Base-by-base conservation (phyloP, 1,140 invertebrate genomes). In the Stegodyphus dumicola region DNA sequence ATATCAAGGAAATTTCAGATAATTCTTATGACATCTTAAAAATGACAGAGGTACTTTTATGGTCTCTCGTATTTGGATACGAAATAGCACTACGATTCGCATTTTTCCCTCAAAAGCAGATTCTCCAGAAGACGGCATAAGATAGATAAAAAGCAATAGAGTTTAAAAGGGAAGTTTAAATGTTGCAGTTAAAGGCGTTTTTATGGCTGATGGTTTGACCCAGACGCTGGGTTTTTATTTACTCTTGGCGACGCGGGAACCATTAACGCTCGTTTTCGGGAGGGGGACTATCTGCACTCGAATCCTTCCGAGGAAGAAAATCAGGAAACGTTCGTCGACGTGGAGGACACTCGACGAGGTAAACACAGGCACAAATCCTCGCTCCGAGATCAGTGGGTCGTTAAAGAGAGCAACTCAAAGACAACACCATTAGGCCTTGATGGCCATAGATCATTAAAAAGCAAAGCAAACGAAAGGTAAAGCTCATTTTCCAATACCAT, bases 161-260 rank as follows among this genome's bases (percentile, higher is more conserved):
- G 51, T 54, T 81, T 73, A 71, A 81, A 65, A 73, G 71, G 70
- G 51, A 70, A 54, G 49, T 53, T 83, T 75, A 83, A 83, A 75
- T 17, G 49, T 33, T 7, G 73, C 70, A 52, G 73, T 74, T 83
- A 75, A 83, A 75, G 15, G 53, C 69, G 54, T 75, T 83, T 83
- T 83, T 83, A 83, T 52, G 80, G 75, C 80, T 66, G 54, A 60
- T 83, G 80, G 60, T 66, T 66, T 83, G 80, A 75, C 70, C 70
- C 80, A 83, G 80, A 83, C 80, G 56, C 10, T 17, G 80, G 17
- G 74, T 83, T 74, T 83, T 66, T 83, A 66, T 75, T 33, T 74
- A 52, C 69, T 17, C 48, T n/a, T 54, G 80, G 80, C 80, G 80
- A 83, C 60, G 33, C 33, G 53, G 71, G 53, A 75, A 65, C 56